These are phyloP conservation scores for Catharus fuscescens DNA, from an alignment of 2,113 vertebrate species.

Conservation along the genomic window DNA sequence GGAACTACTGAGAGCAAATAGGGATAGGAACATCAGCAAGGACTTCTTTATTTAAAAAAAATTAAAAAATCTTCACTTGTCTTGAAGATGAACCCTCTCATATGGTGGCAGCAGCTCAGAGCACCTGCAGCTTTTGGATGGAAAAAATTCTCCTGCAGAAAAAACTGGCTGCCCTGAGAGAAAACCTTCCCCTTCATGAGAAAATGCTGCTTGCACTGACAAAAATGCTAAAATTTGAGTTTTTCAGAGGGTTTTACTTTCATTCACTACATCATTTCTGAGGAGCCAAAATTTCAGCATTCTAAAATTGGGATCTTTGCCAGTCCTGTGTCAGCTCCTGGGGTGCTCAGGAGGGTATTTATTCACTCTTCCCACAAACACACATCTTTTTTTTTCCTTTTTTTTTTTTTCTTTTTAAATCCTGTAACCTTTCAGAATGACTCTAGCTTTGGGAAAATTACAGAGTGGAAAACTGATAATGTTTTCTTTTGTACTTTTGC, in stretches of 20 bases:
- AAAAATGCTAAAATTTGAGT: not conserved
- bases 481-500: constrained; percentile 54
- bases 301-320: not conserved
- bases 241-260: not conserved
- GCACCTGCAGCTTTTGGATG: constrained; percentile 9
- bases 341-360: not conserved
- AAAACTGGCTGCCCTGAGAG: not conserved
- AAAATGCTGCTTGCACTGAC: not conserved
- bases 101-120: not conserved
- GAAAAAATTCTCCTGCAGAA: not conserved
- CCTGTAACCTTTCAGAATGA: constrained; percentile 45
- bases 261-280: not conserved
- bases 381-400: not conserved
- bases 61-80: not conserved
- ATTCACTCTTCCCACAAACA: constrained; percentile 28
- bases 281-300: not conserved
- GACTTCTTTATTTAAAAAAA: not conserved
- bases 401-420: not conserved
- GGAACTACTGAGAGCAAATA: not conserved
- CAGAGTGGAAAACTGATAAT: constrained; percentile 46
- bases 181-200: not conserved
- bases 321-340: not conserved
- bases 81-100: not conserved
- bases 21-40: not conserved
- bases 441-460: constrained; percentile 53